Evolutionary conservation across 2,113 vertebrate species (phyloP).

Genomic region (Balaenoptera acutorostrata): DNA sequence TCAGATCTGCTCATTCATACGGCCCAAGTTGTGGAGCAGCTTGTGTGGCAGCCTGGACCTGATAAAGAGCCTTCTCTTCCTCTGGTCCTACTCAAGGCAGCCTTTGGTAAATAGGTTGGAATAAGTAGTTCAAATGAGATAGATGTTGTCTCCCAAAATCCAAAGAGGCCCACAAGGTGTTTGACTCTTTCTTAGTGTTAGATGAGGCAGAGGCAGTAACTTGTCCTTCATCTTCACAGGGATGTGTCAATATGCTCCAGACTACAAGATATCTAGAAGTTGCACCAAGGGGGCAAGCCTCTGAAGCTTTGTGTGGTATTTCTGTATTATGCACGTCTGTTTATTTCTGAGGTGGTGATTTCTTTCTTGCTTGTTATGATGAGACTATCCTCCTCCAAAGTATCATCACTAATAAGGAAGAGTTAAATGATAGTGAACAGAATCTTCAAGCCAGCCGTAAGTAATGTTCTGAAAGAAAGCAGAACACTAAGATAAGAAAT

Average conservation of each 20-base stretch:
- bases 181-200: background rate
- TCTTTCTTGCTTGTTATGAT: background rate
- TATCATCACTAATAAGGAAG: constrained; percentile 10
- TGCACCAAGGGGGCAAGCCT: background rate
- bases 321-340: background rate
- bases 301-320: background rate
- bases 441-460: background rate
- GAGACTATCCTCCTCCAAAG: background rate
- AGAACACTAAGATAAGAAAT: constrained; percentile 43
- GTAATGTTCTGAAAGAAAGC: constrained; percentile 30
- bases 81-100: background rate
- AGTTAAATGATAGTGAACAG: constrained; percentile 24
- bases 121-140: background rate
- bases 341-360: background rate
- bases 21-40: background rate
- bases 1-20: background rate
- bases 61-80: background rate
- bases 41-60: background rate
- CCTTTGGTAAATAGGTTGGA: background rate
- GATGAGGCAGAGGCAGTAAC: background rate
- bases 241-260: background rate
- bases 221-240: background rate
- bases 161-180: background rate
- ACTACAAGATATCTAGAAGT: background rate
- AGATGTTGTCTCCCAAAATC: background rate